These are phyloP conservation scores for Neodon shergylaensis DNA, from an alignment of 2,113 vertebrate genomes.

Conservation along the genomic window DNA sequence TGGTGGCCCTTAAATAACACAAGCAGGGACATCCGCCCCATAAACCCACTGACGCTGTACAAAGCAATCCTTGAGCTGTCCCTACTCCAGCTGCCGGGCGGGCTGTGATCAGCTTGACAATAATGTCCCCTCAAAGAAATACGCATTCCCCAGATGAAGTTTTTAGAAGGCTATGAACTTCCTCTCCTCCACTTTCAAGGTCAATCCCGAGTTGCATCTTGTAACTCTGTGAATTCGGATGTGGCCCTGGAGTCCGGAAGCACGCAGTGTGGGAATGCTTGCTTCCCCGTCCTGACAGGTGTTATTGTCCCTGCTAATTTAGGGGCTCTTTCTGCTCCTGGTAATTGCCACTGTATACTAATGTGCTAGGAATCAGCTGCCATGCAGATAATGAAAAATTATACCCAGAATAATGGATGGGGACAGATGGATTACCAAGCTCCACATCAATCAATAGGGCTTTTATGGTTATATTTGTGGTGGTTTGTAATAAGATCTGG, in stretches of 20 bases:
- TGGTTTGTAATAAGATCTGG: slow-evolving; percentile 64
- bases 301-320: slow-evolving; percentile 63
- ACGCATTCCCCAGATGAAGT: not conserved
- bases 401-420: slow-evolving; percentile 68
- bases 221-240: not conserved
- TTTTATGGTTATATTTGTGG: slow-evolving; percentile 69
- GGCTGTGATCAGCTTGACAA: fast-evolving
- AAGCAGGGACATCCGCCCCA: not conserved
- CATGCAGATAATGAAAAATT: slow-evolving; percentile 72
- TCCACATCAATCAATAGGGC: slow-evolving; percentile 70
- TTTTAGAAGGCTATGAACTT: not conserved
- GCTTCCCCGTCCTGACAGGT: slow-evolving; percentile 54
- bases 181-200: slow-evolving; percentile 29
- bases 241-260: not conserved
- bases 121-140: not conserved
- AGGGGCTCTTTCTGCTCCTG: slow-evolving; percentile 62
- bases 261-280: not conserved
- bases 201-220: not conserved
- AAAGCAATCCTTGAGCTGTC: not conserved
- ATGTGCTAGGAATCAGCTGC: slow-evolving; percentile 63
- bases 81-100: not conserved
- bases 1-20: not conserved
- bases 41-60: not conserved
- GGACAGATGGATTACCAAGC: slow-evolving; percentile 67
- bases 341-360: slow-evolving; percentile 73